Evolutionary conservation across 1,140 invertebrate genomes (phyloP), one percentile per base, ranked within the genome.

Genomic region (Euura saliciscinereae): DNA sequence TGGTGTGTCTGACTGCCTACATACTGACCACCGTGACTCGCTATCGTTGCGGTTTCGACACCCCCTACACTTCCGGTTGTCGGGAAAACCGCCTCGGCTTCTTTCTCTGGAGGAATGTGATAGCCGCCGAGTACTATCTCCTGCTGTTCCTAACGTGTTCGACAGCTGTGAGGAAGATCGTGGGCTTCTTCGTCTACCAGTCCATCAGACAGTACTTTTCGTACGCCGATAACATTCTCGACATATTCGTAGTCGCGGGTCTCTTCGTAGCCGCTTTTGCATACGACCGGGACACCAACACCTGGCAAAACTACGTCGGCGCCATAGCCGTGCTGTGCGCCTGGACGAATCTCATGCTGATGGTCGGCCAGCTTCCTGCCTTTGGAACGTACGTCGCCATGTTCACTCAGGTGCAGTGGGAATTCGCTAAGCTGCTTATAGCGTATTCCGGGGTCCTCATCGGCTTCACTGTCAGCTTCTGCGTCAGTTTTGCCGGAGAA

Each of bases 301-400:
- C 85, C 71, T 91, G 90, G 90, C 90, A 91, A 66, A 91, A 91
- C 77, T 91, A 92, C 74, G 85, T 91, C 0, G 91, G 91, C 4
- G 92, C 91, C 2, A 90, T 91, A 69, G 90, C 90, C 8, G 90
- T 92, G 4, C 81, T 92, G 0, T 90, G 90, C 42, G 90, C 90
- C 44, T 92, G 91, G 91, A 90, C 90, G 0, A 91, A 92, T 76
- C 78, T 92, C 42, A 91, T 92, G 90, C 78, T 92, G 6, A 90
- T 91, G 88, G 90, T 92, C 75, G 91, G 91, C 3, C 90, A 92
- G 71, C 77, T 92, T 7, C 91, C 91, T 10, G 87, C 90, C 75
- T 92, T 92, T 76, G 91, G 91, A 7, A 89, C 91, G 43, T 92
- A 92, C 73, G 91, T 92, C 1, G 91, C 91, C 0, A 92, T 92